Conservation (phyloP, 2,797 vertebrate genomes). For the Sarcoramphus papa region DNA sequence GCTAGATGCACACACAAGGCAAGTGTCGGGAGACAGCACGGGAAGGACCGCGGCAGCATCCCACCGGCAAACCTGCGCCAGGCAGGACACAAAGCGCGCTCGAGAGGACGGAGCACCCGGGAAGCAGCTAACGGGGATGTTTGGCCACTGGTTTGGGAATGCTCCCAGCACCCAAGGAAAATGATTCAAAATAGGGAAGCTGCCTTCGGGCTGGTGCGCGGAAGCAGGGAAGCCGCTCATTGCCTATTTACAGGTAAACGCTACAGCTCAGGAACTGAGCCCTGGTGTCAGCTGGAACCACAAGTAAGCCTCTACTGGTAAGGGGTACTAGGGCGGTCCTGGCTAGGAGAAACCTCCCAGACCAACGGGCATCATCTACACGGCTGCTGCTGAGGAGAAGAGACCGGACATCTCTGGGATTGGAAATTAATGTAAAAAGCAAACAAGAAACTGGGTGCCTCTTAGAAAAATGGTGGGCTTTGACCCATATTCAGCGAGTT, state of each 20-base stretch:
- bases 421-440: not conserved
- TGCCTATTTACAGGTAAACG: not conserved
- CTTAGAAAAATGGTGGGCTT: not conserved
- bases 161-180: not conserved
- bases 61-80: rapidly evolving
- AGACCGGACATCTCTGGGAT: not conserved
- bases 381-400: not conserved
- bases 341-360: not conserved
- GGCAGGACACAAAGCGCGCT: not conserved
- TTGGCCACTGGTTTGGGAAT: not conserved
- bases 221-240: not conserved
- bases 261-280: not conserved
- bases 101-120: rapidly evolving
- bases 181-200: not conserved
- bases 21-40: not conserved
- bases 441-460: not conserved
- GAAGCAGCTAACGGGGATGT: not conserved
- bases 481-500: not conserved
- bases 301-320: not conserved
- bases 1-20: not conserved
- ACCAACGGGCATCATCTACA: not conserved
- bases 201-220: not conserved
- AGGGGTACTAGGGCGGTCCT: not conserved
- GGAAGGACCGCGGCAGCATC: not conserved
- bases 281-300: not conserved